These are phyloP conservation scores for Battus philenor DNA, from an alignment of 1,140 invertebrate genomes.

Conservation along the genomic window DNA sequence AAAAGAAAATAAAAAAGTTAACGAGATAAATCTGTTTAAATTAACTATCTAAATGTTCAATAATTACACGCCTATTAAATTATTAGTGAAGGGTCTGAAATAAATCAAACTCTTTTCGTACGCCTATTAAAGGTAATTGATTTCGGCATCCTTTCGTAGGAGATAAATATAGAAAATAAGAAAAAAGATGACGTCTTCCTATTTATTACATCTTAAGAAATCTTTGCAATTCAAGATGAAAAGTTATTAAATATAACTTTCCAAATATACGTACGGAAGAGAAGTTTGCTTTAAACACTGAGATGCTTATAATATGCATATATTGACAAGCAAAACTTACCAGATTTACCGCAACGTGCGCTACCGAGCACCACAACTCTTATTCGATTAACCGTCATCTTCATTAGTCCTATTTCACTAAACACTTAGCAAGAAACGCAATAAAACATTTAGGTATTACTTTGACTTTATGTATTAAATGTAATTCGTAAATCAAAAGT, in stretches of 20 bases:
- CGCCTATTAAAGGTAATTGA: constrained; percentile 56
- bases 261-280: too few relatives aligned
- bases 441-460: constrained; percentile 40
- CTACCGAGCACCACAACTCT: constrained; percentile 83
- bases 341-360: constrained; percentile 82
- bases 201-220: too few relatives aligned
- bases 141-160: constrained; percentile 34
- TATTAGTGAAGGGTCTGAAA: constrained; percentile 34
- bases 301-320: too few relatives aligned
- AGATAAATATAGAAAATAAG: too few relatives aligned
- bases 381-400: constrained; percentile 80
- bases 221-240: too few relatives aligned
- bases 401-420: constrained; percentile 56
- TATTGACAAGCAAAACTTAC: constrained; percentile 38
- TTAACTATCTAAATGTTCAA: constrained; percentile 35
- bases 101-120: constrained; percentile 42
- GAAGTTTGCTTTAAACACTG: too few relatives aligned
- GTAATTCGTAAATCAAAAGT: constrained; percentile 25
- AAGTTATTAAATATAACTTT: too few relatives aligned
- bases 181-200: too few relatives aligned
- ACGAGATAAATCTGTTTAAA: constrained; percentile 25
- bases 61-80: constrained; percentile 38
- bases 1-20: constrained; percentile 1
- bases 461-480: constrained; percentile 25
- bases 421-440: constrained; percentile 32